Evolutionary conservation across 1,140 invertebrate species (phyloP).

Genomic region (Neodiprion virginianus): DNA sequence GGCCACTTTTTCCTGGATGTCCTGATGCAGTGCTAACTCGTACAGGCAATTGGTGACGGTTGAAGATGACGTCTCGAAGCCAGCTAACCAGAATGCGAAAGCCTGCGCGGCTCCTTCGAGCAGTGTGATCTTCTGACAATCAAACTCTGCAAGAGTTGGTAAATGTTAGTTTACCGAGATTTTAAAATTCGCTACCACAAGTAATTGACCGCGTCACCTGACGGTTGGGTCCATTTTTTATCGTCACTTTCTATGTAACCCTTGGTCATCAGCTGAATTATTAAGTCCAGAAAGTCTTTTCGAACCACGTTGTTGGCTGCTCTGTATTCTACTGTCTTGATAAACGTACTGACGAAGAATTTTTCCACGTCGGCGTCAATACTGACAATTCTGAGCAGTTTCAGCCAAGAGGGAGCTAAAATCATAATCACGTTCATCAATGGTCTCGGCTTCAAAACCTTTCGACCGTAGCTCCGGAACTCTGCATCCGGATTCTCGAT

Average conservation of each 20-base stretch:
- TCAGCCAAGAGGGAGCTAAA: slow-evolving; percentile 15
- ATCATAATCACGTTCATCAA: slow-evolving; percentile 25
- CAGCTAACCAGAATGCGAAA: slow-evolving; percentile 45
- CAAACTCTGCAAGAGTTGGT: slow-evolving; percentile 56
- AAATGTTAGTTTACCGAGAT: slow-evolving; percentile 6
- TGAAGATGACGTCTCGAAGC: slow-evolving; percentile 52
- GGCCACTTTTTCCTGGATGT: slow-evolving; percentile 37
- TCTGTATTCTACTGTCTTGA: slow-evolving; percentile 39
- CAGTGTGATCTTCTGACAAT: slow-evolving; percentile 34
- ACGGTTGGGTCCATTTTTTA: slow-evolving; percentile 44
- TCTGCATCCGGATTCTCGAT: slow-evolving; percentile 53
- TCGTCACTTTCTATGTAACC: no score
- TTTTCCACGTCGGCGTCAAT: slow-evolving; percentile 35
- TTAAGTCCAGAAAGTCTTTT: no score
- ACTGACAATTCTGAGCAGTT: slow-evolving; percentile 21
- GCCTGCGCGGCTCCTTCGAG: slow-evolving; percentile 33
- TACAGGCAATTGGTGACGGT: slow-evolving; percentile 43
- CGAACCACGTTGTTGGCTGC: no score
- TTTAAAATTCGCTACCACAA: slow-evolving; percentile 36
- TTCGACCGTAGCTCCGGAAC: slow-evolving; percentile 34
- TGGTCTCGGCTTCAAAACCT: slow-evolving; percentile 46
- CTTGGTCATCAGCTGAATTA: no score
- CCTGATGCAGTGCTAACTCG: slow-evolving; percentile 36
- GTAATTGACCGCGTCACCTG: slow-evolving; percentile 53
- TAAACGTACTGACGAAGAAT: slow-evolving; percentile 62